Conservation (phyloP, 2,113 vertebrate species). For the Ardeotis arabs region DNA sequence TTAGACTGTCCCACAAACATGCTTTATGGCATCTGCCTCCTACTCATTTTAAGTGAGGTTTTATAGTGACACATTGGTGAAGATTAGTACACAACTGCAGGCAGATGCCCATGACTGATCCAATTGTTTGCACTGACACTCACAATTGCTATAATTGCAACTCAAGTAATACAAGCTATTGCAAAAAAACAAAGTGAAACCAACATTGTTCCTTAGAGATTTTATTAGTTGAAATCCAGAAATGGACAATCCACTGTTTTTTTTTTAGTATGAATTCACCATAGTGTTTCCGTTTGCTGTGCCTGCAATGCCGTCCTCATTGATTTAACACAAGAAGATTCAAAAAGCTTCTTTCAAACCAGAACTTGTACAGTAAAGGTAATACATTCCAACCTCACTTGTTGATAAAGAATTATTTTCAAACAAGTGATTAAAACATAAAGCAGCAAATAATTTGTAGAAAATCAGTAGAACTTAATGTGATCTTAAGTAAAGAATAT, state of each 20-base stretch:
- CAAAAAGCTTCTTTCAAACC: background rate
- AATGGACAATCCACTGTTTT: slow-evolving; percentile 10
- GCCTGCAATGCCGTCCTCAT: background rate
- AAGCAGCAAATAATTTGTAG: background rate
- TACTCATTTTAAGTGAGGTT: slow-evolving; percentile 54
- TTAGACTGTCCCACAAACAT: slow-evolving; percentile 54
- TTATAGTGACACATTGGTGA: slow-evolving; percentile 58
- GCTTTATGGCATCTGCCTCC: slow-evolving; percentile 58
- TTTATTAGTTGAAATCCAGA: slow-evolving; percentile 57
- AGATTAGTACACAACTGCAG: slow-evolving; percentile 66
- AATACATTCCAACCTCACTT: background rate
- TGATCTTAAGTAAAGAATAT: background rate
- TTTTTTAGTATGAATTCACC: background rate
- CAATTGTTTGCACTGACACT: slow-evolving; percentile 63
- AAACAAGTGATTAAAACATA: background rate
- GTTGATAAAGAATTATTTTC: background rate
- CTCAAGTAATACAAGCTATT: slow-evolving; percentile 38
- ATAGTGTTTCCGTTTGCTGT: background rate
- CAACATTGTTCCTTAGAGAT: slow-evolving; percentile 53
- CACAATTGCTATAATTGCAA: slow-evolving; percentile 54
- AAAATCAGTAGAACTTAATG: background rate
- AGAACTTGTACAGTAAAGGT: background rate
- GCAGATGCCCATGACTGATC: slow-evolving; percentile 54
- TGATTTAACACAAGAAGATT: background rate
- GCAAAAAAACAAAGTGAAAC: slow-evolving; percentile 57